These are phyloP conservation scores for Noturus placidus DNA, from an alignment of 2,113 vertebrate genomes.

Conservation along the genomic window DNA sequence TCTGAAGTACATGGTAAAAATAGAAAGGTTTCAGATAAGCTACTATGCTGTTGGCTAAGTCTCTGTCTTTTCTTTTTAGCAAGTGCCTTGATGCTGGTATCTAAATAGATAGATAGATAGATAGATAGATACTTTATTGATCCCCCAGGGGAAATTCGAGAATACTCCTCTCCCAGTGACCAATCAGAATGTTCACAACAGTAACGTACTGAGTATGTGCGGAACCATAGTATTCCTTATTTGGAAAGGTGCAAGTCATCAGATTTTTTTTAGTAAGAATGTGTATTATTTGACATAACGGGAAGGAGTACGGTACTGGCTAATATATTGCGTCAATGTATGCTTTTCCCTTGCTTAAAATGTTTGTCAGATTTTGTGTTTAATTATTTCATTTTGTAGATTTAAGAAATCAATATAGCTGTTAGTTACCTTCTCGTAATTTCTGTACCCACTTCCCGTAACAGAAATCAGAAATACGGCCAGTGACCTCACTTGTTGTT, in stretches of 20 bases:
- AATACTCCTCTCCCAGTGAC: not conserved
- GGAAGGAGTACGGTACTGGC: not conserved
- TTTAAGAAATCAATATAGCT: not conserved
- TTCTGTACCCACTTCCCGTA: not conserved
- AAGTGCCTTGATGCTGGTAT: not conserved
- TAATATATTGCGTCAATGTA: not conserved
- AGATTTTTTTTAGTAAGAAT: not conserved
- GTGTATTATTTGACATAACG: not conserved
- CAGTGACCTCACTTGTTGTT: slow-evolving; percentile 15
- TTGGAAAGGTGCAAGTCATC: not conserved
- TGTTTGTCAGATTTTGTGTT: not conserved
- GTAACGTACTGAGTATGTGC: not conserved
- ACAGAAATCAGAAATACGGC: slow-evolving; percentile 5
- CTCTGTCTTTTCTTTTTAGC: not conserved
- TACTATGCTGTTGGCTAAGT: not conserved
- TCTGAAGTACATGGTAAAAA: slow-evolving; percentile 1
- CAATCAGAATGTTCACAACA: not conserved
- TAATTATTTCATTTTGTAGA: not conserved
- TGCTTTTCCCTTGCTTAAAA: not conserved
- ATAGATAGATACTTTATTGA: too few relatives aligned
- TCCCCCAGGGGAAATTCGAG: too few relatives aligned
- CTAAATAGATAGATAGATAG: too few relatives aligned
- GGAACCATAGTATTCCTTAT: not conserved
- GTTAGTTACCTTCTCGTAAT: not conserved
- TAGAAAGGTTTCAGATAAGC: not conserved